These are phyloP conservation scores for Petrocephalus microphthalmus DNA, from an alignment of 2,113 vertebrate species.

Conservation along the genomic window DNA sequence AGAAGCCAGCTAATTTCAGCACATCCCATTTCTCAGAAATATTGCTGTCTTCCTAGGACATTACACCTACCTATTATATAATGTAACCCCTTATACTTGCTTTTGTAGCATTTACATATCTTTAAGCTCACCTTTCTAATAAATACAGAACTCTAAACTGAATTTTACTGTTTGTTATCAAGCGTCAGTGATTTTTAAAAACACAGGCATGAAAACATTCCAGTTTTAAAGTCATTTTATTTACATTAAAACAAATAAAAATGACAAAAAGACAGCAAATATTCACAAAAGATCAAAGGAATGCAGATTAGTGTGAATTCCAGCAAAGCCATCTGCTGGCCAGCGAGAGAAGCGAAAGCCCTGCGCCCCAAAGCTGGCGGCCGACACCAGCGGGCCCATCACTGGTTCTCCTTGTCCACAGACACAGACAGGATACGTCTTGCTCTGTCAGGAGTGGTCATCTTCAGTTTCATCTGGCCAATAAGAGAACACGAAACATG, in stretches of 20 bases:
- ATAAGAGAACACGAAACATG: not conserved
- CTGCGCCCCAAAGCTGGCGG: not conserved
- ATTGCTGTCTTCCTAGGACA: not conserved
- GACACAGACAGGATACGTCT: conserved; percentile 47
- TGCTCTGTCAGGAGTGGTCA: conserved; percentile 55
- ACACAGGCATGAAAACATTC: not conserved
- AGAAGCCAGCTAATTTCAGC: not conserved
- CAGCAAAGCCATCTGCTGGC: conserved; percentile 9
- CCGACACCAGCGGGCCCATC: conserved; percentile 9
- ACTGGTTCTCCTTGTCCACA: conserved; percentile 62
- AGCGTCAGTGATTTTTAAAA: not conserved
- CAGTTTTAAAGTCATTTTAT: conserved; percentile 36
- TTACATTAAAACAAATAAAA: conserved; percentile 31
- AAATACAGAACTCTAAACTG: conserved; percentile 43
- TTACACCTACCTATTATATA: not conserved
- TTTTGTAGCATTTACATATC: conserved; percentile 16
- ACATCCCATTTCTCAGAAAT: not conserved
- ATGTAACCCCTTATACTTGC: not conserved
- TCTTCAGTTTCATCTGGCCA: conserved; percentile 57
- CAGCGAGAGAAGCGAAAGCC: not conserved
- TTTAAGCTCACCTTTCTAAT: conserved; percentile 41
- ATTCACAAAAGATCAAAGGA: not conserved
- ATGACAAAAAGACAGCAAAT: conserved; percentile 20
- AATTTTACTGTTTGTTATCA: not conserved
- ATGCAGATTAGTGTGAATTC: conserved; percentile 9